Conservation (phyloP, 2,113 vertebrate species). For the Taxidea taxus region DNA sequence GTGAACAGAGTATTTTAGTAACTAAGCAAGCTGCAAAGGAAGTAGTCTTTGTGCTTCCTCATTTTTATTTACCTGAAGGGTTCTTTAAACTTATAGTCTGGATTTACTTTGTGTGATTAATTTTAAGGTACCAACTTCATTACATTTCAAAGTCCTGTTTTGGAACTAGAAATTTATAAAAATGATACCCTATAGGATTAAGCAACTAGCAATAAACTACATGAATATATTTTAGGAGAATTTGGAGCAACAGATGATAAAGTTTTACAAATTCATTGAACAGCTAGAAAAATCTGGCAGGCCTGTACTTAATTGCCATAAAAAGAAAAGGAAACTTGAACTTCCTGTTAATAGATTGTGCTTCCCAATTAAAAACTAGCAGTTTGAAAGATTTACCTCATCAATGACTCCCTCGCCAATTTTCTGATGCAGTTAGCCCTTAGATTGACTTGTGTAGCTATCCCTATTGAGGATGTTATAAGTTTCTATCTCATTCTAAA, state of each 20-base stretch:
- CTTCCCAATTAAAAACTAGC: constrained; percentile 73
- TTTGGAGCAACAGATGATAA: not conserved
- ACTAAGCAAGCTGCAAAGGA: not conserved
- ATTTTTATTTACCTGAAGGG: not conserved
- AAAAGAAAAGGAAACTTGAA: constrained; percentile 69
- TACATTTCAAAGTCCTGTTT: constrained; percentile 66
- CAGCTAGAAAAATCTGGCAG: constrained; percentile 65
- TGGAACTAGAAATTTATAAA: constrained; percentile 57
- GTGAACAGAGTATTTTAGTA: not conserved
- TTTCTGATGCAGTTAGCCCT: constrained; percentile 43
- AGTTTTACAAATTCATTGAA: constrained; percentile 72
- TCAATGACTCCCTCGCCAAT: constrained; percentile 23
- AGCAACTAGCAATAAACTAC: constrained; percentile 64
- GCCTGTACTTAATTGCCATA: constrained; percentile 70
- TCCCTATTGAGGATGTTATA: constrained; percentile 54
- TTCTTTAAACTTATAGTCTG: not conserved
- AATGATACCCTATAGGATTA: constrained; percentile 18
- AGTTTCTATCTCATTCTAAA: constrained; percentile 63
- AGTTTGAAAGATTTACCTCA: constrained; percentile 60
- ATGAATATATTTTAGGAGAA: constrained; percentile 20
- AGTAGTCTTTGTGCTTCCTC: not conserved
- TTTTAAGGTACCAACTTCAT: constrained; percentile 56
- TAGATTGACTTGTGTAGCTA: constrained; percentile 53
- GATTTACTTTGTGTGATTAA: constrained; percentile 20
- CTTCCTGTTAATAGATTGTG: constrained; percentile 69